A percentile compares a stretch with the other conserved stretches of the same genome.
Evolutionary conservation across 2,113 vertebrate species (phyloP).

Genomic region (Myotis lucifugus): DNA sequence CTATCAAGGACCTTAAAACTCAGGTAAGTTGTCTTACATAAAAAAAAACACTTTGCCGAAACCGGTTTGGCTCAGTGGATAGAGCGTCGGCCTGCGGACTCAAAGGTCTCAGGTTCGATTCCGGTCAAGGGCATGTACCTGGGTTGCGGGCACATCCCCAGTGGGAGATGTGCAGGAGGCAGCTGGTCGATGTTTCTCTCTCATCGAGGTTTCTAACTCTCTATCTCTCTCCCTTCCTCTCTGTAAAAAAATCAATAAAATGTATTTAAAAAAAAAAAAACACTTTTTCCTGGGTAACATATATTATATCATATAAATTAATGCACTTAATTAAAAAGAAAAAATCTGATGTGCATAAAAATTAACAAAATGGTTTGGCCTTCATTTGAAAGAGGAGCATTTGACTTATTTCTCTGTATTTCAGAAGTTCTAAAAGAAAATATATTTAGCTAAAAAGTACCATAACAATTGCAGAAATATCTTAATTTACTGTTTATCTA

Average conservation of each 20-base stretch:
- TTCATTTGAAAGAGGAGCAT: neutral
- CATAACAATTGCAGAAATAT: neutral
- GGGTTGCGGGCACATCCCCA: too few species aligned
- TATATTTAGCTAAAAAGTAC: neutral
- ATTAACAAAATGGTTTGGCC: neutral
- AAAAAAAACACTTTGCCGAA: too few species aligned
- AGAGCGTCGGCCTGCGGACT: too few species aligned
- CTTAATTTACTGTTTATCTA: neutral
- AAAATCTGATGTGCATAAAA: neutral
- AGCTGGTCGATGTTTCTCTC: too few species aligned
- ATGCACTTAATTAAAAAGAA: neutral
- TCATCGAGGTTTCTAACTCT: too few species aligned
- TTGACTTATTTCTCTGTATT: neutral
- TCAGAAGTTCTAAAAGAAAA: neutral
- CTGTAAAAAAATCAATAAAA: too few species aligned
- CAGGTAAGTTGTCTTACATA: slow-evolving; percentile 4
- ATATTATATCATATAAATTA: neutral
- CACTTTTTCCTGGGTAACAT: neutral
- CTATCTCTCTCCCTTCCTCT: too few species aligned
- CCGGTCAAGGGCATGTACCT: too few species aligned
- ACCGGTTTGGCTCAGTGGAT: too few species aligned
- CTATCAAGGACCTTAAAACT: slow-evolving; percentile 45
- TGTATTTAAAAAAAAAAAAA: neutral
- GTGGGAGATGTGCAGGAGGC: too few species aligned
- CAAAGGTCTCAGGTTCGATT: too few species aligned